Base-by-base conservation (phyloP, 2,797 vertebrate genomes). In the Enteromius afrohamiltoni region DNA sequence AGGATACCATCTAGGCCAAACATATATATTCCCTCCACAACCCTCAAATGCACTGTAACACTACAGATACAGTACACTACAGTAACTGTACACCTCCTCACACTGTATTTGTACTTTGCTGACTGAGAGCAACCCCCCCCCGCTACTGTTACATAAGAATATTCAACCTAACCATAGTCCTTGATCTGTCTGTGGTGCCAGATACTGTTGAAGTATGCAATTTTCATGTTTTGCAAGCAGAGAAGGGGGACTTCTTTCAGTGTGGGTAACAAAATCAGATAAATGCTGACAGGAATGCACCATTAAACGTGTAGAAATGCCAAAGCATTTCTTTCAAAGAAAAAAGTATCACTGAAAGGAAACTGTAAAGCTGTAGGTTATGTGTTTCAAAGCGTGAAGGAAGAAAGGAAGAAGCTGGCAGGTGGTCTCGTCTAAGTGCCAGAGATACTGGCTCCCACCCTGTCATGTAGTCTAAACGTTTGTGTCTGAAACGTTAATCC, bases 331-430 rank as follows among this genome's bases (percentile, higher is more conserved):
- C 29, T 45, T 37, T 82, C 21, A n/a, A 82, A 79, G 68, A 31
- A 51, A 80, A 69, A 84, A 55, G 42, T 26, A 45, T 37, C 73
- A 23, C 69, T 42, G 60, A 79, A 31, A 78, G 79, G 83, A 87
- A 83, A 73, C 47, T n/a, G 29, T 82, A 78, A 58, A 82, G 55
- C 51, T 77, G 51, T n/a, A 73, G 85, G 88, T 91, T 91, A 90
- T 88, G 86, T 79, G 34, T 79, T 84, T 75, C 40, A 77, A 82
- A 73, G 76, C 82, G 74, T 13, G 40, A 76, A 84, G 47, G 65
- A 65, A 31, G 70, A 77, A 84, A 60, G 19, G 26, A 68, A 79
- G 45, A 86, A 70, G 49, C 75, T 77, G 64, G 45, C 58, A 87
- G 77, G 82, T 82, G 51, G 74, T 80, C 67, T 34, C 34, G 58